phyloP scores from a whole-genome alignment of 2,888 invertebrate species.

The Calliphora vomitoria region DNA sequence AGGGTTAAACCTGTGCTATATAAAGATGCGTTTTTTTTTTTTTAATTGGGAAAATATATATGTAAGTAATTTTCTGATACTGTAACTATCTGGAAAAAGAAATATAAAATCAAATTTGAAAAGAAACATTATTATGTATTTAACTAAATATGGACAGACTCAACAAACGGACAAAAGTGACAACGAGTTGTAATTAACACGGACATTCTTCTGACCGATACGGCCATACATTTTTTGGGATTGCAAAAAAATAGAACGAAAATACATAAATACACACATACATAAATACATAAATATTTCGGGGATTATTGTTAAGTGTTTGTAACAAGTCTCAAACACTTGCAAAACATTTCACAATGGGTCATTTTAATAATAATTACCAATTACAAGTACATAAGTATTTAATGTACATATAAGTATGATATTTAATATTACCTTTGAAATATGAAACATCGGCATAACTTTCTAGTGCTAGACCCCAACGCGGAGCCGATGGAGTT shows the following conservation, averaged over 20 bases:
- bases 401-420: too few relatives aligned
- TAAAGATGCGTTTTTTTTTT: constrained; percentile 26
- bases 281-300: not conserved
- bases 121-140: not conserved
- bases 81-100: constrained; percentile 62
- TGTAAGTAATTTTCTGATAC: constrained; percentile 46
- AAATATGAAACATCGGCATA: constrained; percentile 86
- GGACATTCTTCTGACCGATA: not conserved
- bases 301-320: not conserved
- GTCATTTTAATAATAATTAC: not conserved
- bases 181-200: not conserved
- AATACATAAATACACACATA: not conserved
- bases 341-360: constrained; percentile 7
- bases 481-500: constrained; percentile 88
- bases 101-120: not conserved
- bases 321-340: not conserved
- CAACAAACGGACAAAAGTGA: not conserved
- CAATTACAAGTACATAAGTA: too few relatives aligned
- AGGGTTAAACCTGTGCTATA: constrained; percentile 66
- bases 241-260: not conserved
- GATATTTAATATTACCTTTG: constrained; percentile 84
- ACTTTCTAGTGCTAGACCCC: constrained; percentile 86
- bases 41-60: constrained; percentile 46
- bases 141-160: not conserved
- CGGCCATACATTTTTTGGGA: not conserved